Evolutionary conservation across 2,797 vertebrate species (phyloP).

Genomic region (Sarcophilus harrisii): DNA sequence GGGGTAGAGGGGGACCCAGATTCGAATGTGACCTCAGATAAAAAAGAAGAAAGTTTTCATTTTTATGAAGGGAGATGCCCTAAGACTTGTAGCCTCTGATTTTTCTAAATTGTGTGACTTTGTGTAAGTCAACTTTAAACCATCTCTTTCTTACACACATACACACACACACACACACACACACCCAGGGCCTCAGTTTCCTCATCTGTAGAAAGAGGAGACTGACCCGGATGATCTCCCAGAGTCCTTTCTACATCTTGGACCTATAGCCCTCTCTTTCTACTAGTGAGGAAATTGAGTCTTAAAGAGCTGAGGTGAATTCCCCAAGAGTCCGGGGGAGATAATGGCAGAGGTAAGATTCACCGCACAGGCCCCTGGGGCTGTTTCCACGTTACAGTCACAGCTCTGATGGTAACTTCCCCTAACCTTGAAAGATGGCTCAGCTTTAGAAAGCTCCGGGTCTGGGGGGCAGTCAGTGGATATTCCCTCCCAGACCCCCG

Average conservation of each 20-base stretch:
- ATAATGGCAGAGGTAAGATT: not conserved
- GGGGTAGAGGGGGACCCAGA: too few relatives aligned
- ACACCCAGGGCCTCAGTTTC: not conserved
- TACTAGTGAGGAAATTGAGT: not conserved
- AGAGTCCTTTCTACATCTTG: not conserved
- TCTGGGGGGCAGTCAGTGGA: not conserved
- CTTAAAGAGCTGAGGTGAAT: not conserved
- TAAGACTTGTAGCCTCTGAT: not conserved
- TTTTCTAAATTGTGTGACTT: not conserved
- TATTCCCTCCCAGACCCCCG: not conserved
- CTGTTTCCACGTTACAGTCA: not conserved
- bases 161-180: too few relatives aligned
- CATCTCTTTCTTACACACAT: too few relatives aligned
- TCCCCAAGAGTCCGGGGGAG: not conserved
- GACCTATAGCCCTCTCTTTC: not conserved
- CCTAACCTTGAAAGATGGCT: not conserved
- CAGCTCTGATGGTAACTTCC: not conserved
- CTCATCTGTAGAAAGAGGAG: not conserved
- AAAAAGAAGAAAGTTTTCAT: too few relatives aligned
- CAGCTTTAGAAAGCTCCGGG: not conserved
- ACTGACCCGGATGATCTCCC: not conserved
- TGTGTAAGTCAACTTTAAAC: not conserved
- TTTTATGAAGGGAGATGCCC: not conserved
- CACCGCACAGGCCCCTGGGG: not conserved
- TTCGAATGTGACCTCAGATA: too few relatives aligned